A percentile compares a stretch with the other conserved stretches of the same genome.
phyloP scores from a whole-genome alignment of 2,113 vertebrate species.

The Chiloscyllium plagiosum region DNA sequence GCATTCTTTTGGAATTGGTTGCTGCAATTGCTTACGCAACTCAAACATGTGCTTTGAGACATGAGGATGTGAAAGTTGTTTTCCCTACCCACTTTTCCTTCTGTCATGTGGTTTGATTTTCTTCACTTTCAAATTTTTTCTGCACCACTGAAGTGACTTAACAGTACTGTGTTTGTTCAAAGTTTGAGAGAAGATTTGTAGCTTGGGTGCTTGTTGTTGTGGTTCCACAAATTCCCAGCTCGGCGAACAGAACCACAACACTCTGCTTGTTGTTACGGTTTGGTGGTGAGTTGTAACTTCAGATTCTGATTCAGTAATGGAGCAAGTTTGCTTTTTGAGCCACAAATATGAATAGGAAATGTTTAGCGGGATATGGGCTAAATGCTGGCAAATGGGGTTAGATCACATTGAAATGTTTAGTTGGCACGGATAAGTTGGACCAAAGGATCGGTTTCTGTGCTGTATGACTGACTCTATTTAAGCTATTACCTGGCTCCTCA shows the following conservation, averaged over 20 bases:
- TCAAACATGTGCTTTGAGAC: not conserved
- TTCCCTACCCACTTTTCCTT: not conserved
- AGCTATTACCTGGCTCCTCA: not conserved
- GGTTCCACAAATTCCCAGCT: too few species aligned
- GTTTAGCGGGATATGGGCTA: too few species aligned
- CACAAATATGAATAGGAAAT: too few species aligned
- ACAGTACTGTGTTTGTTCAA: not conserved
- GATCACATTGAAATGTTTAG: too few species aligned
- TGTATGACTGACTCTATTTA: too few species aligned
- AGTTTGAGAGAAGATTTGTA: too few species aligned
- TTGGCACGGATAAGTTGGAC: too few species aligned
- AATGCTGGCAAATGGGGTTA: too few species aligned
- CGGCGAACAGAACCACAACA: too few species aligned
- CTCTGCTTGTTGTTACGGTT: too few species aligned
- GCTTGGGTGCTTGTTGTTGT: too few species aligned
- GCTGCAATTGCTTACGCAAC: not conserved
- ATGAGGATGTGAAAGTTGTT: not conserved
- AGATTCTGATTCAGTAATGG: not conserved
- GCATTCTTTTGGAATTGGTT: not conserved
- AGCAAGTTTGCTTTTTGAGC: not conserved
- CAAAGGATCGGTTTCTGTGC: too few species aligned
- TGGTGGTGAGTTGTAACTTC: not conserved
- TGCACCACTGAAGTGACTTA: not conserved
- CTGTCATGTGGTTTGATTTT: not conserved
- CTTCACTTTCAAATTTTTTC: not conserved